phyloP scores from a whole-genome alignment of 1,140 invertebrate genomes.

The Maniola jurtina region DNA sequence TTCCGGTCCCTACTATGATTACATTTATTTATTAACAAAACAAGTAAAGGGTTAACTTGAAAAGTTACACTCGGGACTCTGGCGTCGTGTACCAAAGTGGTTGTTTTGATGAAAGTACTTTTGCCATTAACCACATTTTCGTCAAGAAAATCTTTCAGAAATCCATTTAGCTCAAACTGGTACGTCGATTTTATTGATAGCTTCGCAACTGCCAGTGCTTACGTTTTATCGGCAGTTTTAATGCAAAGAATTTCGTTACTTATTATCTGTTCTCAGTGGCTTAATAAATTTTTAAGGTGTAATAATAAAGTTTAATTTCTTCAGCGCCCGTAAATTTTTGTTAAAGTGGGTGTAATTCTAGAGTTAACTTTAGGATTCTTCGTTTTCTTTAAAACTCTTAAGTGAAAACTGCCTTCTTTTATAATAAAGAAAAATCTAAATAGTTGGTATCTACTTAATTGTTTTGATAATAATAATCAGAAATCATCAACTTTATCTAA shows the following conservation, averaged over 20 bases:
- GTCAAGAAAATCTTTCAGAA: not conserved
- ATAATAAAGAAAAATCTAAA: no score
- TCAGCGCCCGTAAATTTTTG: not conserved
- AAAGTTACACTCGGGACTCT: no score
- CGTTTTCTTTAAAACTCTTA: not conserved
- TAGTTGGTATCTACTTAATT: no score
- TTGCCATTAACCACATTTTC: not conserved
- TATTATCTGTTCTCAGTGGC: slow-evolving; percentile 11
- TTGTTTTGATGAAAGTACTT: no score
- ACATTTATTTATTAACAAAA: no score
- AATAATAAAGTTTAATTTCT: slow-evolving; percentile 9
- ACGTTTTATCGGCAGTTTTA: slow-evolving; percentile 17
- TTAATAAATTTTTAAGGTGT: slow-evolving; percentile 11
- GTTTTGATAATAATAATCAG: no score
- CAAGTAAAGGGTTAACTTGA: no score
- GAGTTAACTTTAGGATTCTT: not conserved
- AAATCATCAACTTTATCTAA: no score
- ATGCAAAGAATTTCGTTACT: not conserved
- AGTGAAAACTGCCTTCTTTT: no score
- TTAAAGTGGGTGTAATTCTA: not conserved
- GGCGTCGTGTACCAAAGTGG: no score
- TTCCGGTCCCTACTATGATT: no score
- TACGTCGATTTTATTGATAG: slow-evolving; percentile 1
- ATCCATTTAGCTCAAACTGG: not conserved
- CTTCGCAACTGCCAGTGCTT: slow-evolving; percentile 9